Evolutionary conservation across 2,888 invertebrate genomes (phyloP), one percentile per base, ranked within the genome.

Genomic region (Phortica magna): DNA sequence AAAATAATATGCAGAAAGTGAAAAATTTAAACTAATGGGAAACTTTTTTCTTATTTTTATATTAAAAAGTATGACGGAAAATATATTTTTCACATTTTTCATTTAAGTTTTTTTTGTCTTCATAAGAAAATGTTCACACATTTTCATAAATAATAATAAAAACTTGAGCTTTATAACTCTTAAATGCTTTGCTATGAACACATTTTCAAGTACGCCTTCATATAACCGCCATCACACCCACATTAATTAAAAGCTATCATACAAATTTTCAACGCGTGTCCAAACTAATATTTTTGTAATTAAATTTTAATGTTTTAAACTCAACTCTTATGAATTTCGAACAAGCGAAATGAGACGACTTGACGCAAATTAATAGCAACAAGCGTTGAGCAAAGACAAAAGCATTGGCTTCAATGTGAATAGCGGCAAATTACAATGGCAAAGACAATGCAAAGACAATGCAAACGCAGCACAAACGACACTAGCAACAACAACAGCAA

Each of bases 401-500:
- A 17, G 19, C 10, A 48, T 12, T 48, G 48, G 7, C 5, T 48
- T 48, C 2, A 48, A 48, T 48, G 9, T 48, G 9, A 48, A 12
- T 12, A 48, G 14, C 3, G 48, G 7, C 9, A 9, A 48, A 48
- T 14, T 12, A 48, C 48, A 48, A 61, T 22, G 19, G 19, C 17
- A 22, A 61, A 61, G 1, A 22, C 7, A 61, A 61, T 31, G 22
- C 65, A 74, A 65, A 65, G n/a, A 57, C 31, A 72, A 61, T 64
- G 53, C 65, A 64, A 65, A 65, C 59, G 39, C 61, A 71, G 72
- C 43, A 42, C 41, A 65, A 76, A 71, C 73, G 57, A 53, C 3
- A 41, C 3, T 7, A 61, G 43, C 59, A 68, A 70, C 48, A 74
- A 67, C 67, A 57, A 73, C 75, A 74, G 55, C 70, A 75, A 79